A percentile compares a stretch with the other conserved stretches of the same genome.
Evolutionary conservation across 2,113 vertebrate species (phyloP).

Genomic region (Poeciliopsis occidentalis): DNA sequence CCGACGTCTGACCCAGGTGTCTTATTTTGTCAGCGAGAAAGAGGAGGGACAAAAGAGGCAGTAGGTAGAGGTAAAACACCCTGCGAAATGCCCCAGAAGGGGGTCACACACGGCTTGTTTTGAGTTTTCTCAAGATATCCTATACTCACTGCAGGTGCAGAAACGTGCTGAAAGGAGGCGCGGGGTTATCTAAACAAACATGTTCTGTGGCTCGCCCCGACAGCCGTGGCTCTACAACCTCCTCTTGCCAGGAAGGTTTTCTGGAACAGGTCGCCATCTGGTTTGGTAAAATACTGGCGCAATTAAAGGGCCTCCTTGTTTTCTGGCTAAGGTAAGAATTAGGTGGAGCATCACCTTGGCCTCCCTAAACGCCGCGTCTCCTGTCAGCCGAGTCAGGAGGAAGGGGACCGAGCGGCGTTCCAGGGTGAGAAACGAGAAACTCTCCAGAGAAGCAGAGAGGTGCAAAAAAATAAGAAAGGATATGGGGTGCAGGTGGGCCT

Average conservation of each 20-base stretch:
- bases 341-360: constrained; percentile 43
- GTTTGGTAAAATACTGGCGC: constrained; percentile 23
- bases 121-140: constrained; percentile 71
- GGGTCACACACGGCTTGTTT: constrained; percentile 69
- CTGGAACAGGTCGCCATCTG: neutral
- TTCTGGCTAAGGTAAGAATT: constrained; percentile 71
- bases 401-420: constrained; percentile 22
- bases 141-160: constrained; percentile 79
- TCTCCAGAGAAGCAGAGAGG: constrained; percentile 26
- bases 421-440: constrained; percentile 29
- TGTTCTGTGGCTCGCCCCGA: neutral
- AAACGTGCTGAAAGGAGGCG: neutral
- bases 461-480: constrained; percentile 8
- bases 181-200: constrained; percentile 43
- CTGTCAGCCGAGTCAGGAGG: constrained; percentile 53
- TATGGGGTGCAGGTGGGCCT: neutral
- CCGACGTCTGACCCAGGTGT: constrained; percentile 58
- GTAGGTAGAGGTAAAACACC: neutral
- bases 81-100: constrained; percentile 26
- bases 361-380: constrained; percentile 33
- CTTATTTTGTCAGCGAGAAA: constrained; percentile 63
- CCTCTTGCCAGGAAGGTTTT: neutral
- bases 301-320: constrained; percentile 40
- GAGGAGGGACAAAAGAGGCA: neutral
- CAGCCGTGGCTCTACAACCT: neutral